These are phyloP conservation scores for Ptilodon capucinus DNA, from an alignment of 2,888 invertebrate genomes.

Conservation along the genomic window DNA sequence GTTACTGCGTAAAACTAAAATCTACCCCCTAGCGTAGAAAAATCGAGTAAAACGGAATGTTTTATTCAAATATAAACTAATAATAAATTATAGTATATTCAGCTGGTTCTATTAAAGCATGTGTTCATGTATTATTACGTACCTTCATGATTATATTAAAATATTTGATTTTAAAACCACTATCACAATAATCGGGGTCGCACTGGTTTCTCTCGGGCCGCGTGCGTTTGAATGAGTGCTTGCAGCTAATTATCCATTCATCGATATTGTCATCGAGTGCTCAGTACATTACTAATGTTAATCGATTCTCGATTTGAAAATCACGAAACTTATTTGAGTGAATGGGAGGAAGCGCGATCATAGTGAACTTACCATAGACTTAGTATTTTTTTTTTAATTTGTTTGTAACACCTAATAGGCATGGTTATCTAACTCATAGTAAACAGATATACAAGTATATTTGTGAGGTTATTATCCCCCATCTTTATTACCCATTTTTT, in stretches of 20 bases:
- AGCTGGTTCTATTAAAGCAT: neutral
- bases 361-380: too few species aligned
- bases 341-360: neutral
- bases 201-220: slow-evolving; percentile 24
- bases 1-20: neutral
- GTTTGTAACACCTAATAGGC: too few species aligned
- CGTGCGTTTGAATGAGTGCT: slow-evolving; percentile 32
- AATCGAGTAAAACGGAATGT: neutral
- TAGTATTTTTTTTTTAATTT: too few species aligned
- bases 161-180: slow-evolving; percentile 16
- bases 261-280: neutral
- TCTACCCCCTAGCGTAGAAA: neutral
- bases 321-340: neutral
- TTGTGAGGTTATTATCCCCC: too few species aligned
- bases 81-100: neutral
- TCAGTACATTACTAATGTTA: slow-evolving; percentile 1
- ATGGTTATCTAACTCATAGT: too few species aligned
- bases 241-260: slow-evolving; percentile 21
- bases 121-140: slow-evolving; percentile 11
- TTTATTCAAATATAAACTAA: neutral
- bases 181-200: slow-evolving; percentile 18
- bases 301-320: slow-evolving; percentile 26
- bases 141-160: slow-evolving; percentile 29
- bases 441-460: too few species aligned
- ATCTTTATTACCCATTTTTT: too few species aligned